Evolutionary conservation across 1,140 invertebrate species (phyloP).

Genomic region (Atta cephalotes): DNA sequence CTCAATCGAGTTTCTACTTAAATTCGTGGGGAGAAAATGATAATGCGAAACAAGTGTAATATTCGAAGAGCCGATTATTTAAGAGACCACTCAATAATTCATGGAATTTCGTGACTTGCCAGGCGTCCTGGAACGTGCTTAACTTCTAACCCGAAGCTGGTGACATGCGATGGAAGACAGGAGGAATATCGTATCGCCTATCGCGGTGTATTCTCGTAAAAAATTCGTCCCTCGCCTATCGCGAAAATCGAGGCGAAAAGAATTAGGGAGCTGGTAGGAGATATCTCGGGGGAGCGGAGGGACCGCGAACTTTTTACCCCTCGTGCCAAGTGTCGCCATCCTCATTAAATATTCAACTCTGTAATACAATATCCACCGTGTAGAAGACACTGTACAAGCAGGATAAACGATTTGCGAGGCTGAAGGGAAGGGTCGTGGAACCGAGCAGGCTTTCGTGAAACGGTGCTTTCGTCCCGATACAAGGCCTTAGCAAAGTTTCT

Average conservation of each 20-base stretch:
- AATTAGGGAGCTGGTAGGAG: conserved; percentile 70
- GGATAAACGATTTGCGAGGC: conserved; percentile 76
- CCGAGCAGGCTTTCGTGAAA: conserved; percentile 38
- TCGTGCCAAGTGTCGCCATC: conserved; percentile 79
- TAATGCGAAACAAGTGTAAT: conserved; percentile 61
- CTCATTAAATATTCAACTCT: conserved; percentile 86
- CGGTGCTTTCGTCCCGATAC: conserved; percentile 44
- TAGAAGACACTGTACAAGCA: conserved; percentile 72
- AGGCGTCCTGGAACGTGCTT: conserved; percentile 35
- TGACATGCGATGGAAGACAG: conserved; percentile 67
- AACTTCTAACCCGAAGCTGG: conserved; percentile 58
- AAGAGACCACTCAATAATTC: conserved; percentile 67
- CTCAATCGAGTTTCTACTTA: not conserved
- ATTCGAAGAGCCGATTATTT: conserved; percentile 60
- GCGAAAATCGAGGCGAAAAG: conserved; percentile 77
- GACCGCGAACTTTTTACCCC: conserved; percentile 77
- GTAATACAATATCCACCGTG: conserved; percentile 85
- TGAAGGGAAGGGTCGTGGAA: conserved; percentile 16
- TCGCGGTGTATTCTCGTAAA: conserved; percentile 56
- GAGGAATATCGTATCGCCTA: conserved; percentile 66
- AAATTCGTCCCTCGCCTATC: conserved; percentile 67
- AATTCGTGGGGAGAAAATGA: conserved; percentile 18
- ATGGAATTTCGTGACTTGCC: conserved; percentile 29
- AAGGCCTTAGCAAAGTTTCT: conserved; percentile 44
- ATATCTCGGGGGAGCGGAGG: conserved; percentile 60